Evolutionary conservation across 2,113 vertebrate genomes (phyloP).

Genomic region (Patagioenas fasciata): DNA sequence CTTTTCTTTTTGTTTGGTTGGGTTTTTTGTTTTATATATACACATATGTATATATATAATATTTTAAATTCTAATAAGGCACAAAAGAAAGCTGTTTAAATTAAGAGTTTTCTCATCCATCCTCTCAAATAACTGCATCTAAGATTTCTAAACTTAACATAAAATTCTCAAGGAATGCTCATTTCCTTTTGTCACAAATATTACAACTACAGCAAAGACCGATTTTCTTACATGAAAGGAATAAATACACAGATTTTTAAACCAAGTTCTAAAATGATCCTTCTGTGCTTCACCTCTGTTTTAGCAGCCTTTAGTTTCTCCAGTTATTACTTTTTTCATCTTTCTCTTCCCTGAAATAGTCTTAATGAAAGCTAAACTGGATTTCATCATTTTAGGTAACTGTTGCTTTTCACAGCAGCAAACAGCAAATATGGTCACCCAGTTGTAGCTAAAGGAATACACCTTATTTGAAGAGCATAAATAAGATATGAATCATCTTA

Average conservation of each 20-base stretch:
- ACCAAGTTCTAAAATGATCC: neutral
- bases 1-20: neutral
- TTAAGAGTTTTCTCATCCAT: neutral
- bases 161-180: neutral
- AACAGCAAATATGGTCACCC: slow-evolving; percentile 38
- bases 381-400: slow-evolving; percentile 41
- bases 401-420: slow-evolving; percentile 28
- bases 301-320: neutral
- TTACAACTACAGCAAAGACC: neutral
- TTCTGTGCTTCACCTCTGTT: neutral
- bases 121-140: neutral
- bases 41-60: too few species aligned
- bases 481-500: slow-evolving; percentile 21
- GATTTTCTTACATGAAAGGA: neutral
- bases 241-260: neutral
- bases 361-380: slow-evolving; percentile 41
- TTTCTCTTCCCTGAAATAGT: neutral
- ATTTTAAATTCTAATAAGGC: neutral
- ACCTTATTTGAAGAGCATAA: neutral
- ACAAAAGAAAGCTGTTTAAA: neutral
- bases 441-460: neutral
- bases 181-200: neutral
- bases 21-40: neutral
- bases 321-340: neutral
- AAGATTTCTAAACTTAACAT: neutral